A percentile compares a stretch with the other conserved stretches of the same genome.
Evolutionary conservation across 2,113 vertebrate genomes (phyloP).

Genomic region (Carettochelys insculpta): DNA sequence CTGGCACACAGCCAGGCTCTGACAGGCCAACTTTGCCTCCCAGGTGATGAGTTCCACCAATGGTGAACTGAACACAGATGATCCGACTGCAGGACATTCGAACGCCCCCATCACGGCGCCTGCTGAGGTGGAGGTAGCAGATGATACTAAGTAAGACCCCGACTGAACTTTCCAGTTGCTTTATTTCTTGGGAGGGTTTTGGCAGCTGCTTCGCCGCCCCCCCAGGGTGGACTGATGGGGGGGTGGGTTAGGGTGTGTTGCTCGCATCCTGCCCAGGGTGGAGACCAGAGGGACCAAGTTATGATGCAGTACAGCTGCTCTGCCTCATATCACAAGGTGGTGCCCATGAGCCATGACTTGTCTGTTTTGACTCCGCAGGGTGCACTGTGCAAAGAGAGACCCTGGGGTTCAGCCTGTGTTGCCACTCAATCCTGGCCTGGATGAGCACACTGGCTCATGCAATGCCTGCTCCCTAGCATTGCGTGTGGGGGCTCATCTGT

Average conservation of each 20-base stretch:
- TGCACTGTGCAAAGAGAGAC: background rate
- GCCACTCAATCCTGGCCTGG: background rate
- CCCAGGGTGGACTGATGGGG: no score
- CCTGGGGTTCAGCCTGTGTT: background rate
- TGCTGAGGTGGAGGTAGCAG: conserved; percentile 93
- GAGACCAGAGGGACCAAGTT: background rate
- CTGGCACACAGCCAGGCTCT: fast-evolving
- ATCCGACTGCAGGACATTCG: conserved; percentile 95
- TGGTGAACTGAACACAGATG: conserved; percentile 95
- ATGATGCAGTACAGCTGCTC: background rate
- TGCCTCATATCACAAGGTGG: background rate
- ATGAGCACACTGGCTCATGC: no score
- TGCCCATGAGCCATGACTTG: background rate
- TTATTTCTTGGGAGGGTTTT: no score
- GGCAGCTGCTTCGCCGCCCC: no score
- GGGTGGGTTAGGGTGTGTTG: no score
- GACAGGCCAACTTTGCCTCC: fast-evolving
- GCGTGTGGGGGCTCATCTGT: background rate
- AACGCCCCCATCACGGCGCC: conserved; percentile 97
- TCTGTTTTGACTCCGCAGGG: background rate
- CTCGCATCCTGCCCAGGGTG: no score
- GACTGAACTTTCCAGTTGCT: background rate
- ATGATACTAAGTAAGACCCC: conserved; percentile 92
- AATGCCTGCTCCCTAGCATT: background rate
- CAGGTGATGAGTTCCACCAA: conserved; percentile 98